Evolutionary conservation across 2,113 vertebrate species (phyloP).

Genomic region (Colius striatus): DNA sequence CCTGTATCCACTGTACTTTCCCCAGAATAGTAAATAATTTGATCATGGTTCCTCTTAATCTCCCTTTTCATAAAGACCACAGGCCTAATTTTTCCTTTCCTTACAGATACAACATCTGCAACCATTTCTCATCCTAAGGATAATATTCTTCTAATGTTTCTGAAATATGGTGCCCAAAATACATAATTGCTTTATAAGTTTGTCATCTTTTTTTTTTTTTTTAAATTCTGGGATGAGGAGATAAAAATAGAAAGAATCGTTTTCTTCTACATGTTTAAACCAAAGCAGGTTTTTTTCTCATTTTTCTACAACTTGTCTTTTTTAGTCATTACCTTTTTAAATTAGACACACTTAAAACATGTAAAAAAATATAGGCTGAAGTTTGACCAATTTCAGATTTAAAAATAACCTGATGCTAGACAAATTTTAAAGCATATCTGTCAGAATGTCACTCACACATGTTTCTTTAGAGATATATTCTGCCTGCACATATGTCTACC

Average conservation of each 20-base stretch:
- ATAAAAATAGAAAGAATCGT: not conserved
- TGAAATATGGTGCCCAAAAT: not conserved
- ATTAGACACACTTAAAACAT: not conserved
- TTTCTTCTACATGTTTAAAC: not conserved
- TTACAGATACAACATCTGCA: not conserved
- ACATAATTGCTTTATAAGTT: not conserved
- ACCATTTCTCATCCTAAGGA: not conserved
- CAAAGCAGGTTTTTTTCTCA: not conserved
- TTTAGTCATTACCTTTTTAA: not conserved
- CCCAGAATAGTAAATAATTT: not conserved
- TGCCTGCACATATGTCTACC: not conserved
- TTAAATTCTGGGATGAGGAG: accelerated
- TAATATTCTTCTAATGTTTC: not conserved
- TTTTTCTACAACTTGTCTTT: not conserved
- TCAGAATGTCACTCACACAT: not conserved
- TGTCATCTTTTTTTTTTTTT: not conserved
- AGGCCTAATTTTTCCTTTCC: not conserved
- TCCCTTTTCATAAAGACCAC: not conserved
- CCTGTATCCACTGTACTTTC: not conserved
- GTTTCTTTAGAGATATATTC: not conserved
- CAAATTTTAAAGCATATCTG: not conserved
- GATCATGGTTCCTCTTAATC: not conserved
- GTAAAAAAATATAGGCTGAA: not conserved
- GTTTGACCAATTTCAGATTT: not conserved
- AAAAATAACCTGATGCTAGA: not conserved